phyloP scores from a whole-genome alignment of 1,140 invertebrate species.

The Drosophila setifemur region DNA sequence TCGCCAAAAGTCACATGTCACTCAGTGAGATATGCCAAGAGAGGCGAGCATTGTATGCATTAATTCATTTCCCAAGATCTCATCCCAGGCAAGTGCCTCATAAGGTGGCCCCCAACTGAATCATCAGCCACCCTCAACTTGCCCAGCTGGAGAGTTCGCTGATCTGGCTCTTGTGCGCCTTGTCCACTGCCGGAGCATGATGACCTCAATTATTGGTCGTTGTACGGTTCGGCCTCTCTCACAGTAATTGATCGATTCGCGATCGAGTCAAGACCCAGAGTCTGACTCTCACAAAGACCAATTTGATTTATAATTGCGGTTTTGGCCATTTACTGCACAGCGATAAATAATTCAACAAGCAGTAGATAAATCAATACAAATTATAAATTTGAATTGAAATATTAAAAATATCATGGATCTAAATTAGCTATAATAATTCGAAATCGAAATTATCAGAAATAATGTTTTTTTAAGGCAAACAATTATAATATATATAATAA shows the following conservation, averaged over 20 bases:
- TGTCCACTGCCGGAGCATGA: background rate
- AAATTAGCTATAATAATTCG: no score
- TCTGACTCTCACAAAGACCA: background rate
- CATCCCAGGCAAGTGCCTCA: constrained; percentile 1
- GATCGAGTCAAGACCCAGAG: constrained; percentile 20
- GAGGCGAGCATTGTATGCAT: constrained; percentile 14
- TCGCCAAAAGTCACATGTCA: constrained; percentile 48
- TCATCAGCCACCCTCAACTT: constrained; percentile 1
- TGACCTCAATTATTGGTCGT: constrained; percentile 28
- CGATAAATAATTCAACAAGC: background rate
- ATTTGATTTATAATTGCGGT: constrained; percentile 4
- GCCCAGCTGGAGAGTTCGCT: constrained; percentile 27
- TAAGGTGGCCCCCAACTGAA: constrained; percentile 28
- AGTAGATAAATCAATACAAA: no score
- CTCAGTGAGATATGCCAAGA: constrained; percentile 9
- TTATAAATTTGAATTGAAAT: no score
- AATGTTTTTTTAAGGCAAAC: no score
- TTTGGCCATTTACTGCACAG: background rate
- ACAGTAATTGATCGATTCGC: constrained; percentile 37
- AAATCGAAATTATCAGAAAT: no score
- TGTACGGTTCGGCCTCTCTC: constrained; percentile 27
- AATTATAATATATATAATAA: no score
- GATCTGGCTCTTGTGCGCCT: constrained; percentile 24
- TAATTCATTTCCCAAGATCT: constrained; percentile 32
- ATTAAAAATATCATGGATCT: no score